Percentiles rank a stretch among this genome's conserved stretches.
Evolutionary conservation across 2,888 invertebrate species (phyloP).

Genomic region (Oscheius myriophilus): DNA sequence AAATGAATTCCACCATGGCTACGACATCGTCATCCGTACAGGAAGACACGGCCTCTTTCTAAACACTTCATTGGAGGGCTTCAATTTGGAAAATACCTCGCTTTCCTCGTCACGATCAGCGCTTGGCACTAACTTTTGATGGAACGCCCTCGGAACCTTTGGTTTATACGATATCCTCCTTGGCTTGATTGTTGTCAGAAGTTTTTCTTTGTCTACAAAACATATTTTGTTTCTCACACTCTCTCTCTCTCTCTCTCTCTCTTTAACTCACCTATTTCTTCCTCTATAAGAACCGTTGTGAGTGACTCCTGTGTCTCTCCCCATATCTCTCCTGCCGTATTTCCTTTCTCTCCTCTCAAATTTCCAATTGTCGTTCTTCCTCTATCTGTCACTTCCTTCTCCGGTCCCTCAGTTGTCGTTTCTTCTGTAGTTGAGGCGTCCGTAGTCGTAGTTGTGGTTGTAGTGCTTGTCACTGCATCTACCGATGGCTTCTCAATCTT

Average conservation of each 20-base stretch:
- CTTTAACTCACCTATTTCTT: background rate
- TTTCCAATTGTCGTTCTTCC: background rate
- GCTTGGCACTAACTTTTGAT: no score
- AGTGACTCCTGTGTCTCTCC: no score
- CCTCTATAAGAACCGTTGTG: background rate
- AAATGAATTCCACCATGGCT: constrained; percentile 23
- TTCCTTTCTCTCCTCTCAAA: background rate
- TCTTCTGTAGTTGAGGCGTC: background rate
- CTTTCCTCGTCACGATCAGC: background rate
- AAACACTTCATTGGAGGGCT: background rate
- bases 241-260: background rate
- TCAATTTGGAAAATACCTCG: background rate
- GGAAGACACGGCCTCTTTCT: constrained; percentile 1
- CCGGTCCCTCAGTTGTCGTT: background rate
- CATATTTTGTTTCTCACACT: background rate
- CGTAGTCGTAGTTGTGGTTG: background rate
- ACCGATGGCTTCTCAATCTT: constrained; percentile 4
- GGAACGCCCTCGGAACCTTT: no score
- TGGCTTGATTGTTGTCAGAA: constrained; percentile 9
- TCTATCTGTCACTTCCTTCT: background rate
- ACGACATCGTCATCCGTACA: constrained; percentile 19
- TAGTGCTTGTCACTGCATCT: background rate
- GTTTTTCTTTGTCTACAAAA: background rate
- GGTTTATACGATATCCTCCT: background rate
- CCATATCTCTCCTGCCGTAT: background rate